phyloP scores from a whole-genome alignment of 2,797 vertebrate species.

The Hipposideros larvatus region DNA sequence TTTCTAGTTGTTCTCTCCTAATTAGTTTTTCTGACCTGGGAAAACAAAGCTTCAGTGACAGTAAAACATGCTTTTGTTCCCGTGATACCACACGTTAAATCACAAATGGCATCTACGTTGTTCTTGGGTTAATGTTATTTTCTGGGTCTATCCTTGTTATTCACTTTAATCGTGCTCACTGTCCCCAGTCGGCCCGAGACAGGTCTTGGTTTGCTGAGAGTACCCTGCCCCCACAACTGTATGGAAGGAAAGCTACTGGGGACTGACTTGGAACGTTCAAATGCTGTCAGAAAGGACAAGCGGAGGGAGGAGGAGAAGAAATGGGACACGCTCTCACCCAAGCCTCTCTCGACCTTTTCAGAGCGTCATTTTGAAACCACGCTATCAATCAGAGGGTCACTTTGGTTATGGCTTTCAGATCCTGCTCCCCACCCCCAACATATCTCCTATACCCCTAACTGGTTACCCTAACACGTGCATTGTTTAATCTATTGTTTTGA shows the following conservation, averaged over 20 bases:
- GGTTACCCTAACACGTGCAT: neutral
- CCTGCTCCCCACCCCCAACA: neutral
- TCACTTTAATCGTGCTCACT: neutral
- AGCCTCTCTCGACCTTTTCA: neutral
- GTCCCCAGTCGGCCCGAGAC: neutral
- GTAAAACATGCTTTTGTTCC: slow-evolving; percentile 42
- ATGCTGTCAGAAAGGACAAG: neutral
- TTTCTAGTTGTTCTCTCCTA: slow-evolving; percentile 12
- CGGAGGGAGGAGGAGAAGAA: neutral
- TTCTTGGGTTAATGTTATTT: neutral
- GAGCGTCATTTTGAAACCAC: neutral
- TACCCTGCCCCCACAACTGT: neutral
- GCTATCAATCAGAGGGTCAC: neutral
- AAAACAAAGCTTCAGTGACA: slow-evolving; percentile 38
- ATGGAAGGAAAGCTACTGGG: neutral
- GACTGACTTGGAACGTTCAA: neutral
- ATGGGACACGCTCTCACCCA: neutral
- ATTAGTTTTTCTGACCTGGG: neutral
- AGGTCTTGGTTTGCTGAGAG: neutral
- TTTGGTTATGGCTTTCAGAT: neutral
- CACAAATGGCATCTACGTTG: neutral
- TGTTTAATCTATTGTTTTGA: neutral
- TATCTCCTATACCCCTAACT: no score
- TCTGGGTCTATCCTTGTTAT: neutral
- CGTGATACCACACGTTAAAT: neutral